Percentiles rank a stretch among this genome's conserved stretches.
Conservation (phyloP, 2,797 vertebrate genomes). For the Tokudaia tokunoshimensis region DNA sequence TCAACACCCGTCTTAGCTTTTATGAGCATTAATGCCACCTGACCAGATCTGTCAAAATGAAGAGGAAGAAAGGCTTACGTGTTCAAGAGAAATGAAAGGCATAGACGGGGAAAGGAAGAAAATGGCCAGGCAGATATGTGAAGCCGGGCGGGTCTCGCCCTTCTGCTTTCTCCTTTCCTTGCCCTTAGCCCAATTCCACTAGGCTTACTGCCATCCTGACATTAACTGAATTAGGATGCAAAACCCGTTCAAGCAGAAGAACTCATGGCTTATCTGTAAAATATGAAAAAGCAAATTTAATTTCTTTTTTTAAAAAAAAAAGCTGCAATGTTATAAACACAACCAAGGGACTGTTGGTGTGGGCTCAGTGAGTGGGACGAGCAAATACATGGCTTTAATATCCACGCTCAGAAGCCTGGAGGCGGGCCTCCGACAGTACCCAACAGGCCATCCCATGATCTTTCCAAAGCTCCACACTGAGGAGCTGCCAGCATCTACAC, state of each 20-base stretch:
- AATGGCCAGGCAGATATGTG: conserved; percentile 12
- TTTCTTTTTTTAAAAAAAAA: conserved; percentile 62
- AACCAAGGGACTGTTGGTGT: conserved; percentile 67
- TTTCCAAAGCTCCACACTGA: conserved; percentile 63
- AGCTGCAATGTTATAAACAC: conserved; percentile 67
- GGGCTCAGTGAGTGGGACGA: conserved; percentile 45
- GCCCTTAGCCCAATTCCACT: conserved; percentile 52
- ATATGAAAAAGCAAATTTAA: conserved; percentile 78
- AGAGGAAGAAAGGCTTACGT: conserved; percentile 61
- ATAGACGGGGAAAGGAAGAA: neutral
- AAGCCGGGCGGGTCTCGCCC: conserved; percentile 4
- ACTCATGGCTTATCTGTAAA: conserved; percentile 69
- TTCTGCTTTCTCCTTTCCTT: neutral
- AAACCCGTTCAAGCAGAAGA: conserved; percentile 70
- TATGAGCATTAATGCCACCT: conserved; percentile 58
- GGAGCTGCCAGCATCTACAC: neutral
- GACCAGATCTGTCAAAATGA: conserved; percentile 43
- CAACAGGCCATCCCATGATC: conserved; percentile 38
- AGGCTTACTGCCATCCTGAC: conserved; percentile 73
- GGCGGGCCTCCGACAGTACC: conserved; percentile 62
- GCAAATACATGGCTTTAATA: conserved; percentile 78
- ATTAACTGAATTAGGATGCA: conserved; percentile 77
- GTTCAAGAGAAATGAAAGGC: conserved; percentile 37
- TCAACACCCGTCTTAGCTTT: conserved; percentile 11
- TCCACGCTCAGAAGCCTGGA: conserved; percentile 66